Evolutionary conservation across 2,888 invertebrate species (phyloP).

Genomic region (Pyrochroa serraticornis): DNA sequence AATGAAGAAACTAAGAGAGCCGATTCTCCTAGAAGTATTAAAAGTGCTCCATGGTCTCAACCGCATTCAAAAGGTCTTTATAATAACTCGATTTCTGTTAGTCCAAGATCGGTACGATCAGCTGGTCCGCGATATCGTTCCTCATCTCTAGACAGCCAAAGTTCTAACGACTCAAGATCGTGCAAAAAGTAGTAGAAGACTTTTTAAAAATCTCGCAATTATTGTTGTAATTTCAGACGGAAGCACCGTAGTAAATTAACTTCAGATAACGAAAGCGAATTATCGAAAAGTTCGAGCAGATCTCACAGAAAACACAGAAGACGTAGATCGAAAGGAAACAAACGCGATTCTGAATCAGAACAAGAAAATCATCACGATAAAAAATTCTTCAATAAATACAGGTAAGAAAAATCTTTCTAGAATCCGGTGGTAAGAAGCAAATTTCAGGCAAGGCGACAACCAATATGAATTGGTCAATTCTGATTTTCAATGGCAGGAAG

Average conservation of each 20-base stretch:
- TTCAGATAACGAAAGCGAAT: conserved; percentile 90
- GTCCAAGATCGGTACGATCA: conserved; percentile 82
- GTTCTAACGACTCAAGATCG: conserved; percentile 82
- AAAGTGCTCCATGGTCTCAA: conserved; percentile 82
- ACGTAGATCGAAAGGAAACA: conserved; percentile 76
- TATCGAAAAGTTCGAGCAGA: conserved; percentile 83
- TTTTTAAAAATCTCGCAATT: not conserved
- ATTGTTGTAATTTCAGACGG: conserved; percentile 51
- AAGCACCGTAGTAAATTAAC: conserved; percentile 78
- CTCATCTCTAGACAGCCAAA: conserved; percentile 87
- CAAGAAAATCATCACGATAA: conserved; percentile 60
- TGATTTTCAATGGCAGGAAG: conserved; percentile 88
- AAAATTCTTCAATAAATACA: conserved; percentile 46
- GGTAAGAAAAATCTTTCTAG: conserved; percentile 33
- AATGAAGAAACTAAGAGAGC: conserved; percentile 55
- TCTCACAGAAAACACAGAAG: conserved; percentile 77
- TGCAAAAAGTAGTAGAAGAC: conserved; percentile 67
- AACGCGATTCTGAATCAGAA: conserved; percentile 76
- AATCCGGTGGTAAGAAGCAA: not conserved
- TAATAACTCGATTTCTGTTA: conserved; percentile 62
- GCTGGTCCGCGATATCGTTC: conserved; percentile 70
- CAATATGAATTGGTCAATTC: conserved; percentile 82
- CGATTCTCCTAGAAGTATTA: conserved; percentile 80
- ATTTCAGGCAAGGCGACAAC: conserved; percentile 32
- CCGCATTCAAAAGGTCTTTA: conserved; percentile 76